These are phyloP conservation scores for Hypena proboscidalis DNA, from an alignment of 2,888 invertebrate genomes.

Conservation along the genomic window DNA sequence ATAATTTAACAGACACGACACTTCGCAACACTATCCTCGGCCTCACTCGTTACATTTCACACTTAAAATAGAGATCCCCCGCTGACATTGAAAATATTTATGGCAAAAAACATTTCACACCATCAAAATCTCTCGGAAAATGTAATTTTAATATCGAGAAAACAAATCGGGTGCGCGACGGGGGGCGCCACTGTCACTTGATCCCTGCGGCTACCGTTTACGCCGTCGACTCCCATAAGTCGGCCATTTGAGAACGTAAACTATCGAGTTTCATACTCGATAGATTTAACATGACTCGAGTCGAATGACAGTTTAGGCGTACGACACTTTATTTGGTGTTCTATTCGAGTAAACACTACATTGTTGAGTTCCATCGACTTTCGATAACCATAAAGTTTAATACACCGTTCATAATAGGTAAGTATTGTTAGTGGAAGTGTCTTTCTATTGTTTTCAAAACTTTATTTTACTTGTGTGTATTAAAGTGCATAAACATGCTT, in stretches of 20 bases:
- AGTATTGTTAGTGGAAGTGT: no score
- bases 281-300: constrained; percentile 64
- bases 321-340: constrained; percentile 21
- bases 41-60: constrained; percentile 24
- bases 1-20: constrained; percentile 21
- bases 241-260: constrained; percentile 51
- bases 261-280: constrained; percentile 71
- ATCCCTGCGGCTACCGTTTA: constrained; percentile 76
- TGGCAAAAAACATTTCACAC: constrained; percentile 39
- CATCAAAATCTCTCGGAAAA: constrained; percentile 43
- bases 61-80: constrained; percentile 39
- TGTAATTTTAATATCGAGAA: constrained; percentile 46
- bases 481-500: no score
- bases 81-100: constrained; percentile 36
- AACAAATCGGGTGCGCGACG: constrained; percentile 53
- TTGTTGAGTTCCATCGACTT: no score
- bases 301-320: constrained; percentile 47
- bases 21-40: constrained; percentile 25
- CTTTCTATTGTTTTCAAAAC: no score
- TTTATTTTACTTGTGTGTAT: no score
- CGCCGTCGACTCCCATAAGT: constrained; percentile 57
- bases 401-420: no score
- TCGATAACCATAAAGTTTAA: no score
- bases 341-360: constrained; percentile 2
- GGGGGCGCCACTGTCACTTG: constrained; percentile 72